These are phyloP conservation scores for Bubo blakistoni DNA, from an alignment of 2,113 vertebrate species.

Conservation along the genomic window DNA sequence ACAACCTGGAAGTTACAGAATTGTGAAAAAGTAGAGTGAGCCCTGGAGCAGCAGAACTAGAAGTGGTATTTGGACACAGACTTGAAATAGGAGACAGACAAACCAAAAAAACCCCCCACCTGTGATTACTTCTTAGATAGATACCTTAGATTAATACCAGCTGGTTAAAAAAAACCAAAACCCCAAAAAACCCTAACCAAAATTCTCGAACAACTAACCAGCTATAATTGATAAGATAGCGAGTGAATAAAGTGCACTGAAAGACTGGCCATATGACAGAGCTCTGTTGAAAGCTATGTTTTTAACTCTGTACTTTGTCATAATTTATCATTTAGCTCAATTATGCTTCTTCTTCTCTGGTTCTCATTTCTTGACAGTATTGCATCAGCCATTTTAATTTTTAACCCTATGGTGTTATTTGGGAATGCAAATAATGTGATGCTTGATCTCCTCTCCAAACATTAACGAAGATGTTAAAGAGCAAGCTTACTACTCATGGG, in stretches of 20 bases:
- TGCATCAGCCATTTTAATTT: not conserved
- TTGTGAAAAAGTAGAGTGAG: not conserved
- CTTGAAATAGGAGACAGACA: not conserved
- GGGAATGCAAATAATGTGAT: not conserved
- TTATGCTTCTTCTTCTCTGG: not conserved
- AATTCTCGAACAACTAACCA: not conserved
- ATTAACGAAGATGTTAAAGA: not conserved
- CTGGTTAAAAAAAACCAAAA: not conserved
- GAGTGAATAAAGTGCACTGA: not conserved
- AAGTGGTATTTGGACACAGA: not conserved
- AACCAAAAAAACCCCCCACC: not conserved
- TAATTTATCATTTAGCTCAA: not conserved
- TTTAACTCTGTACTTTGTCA: not conserved
- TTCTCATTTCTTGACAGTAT: not conserved
- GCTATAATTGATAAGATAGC: not conserved
- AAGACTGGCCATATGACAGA: not conserved
- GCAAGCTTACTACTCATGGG: not conserved
- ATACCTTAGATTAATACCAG: not conserved
- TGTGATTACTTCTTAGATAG: not conserved
- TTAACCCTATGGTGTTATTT: not conserved
- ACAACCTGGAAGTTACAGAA: not conserved
- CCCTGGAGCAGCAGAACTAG: not conserved
- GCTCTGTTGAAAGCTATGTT: not conserved
- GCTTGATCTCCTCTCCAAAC: not conserved
- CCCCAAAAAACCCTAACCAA: not conserved